Base-by-base conservation (phyloP, 2,888 invertebrate genomes). In the Drosophila prostipennis region DNA sequence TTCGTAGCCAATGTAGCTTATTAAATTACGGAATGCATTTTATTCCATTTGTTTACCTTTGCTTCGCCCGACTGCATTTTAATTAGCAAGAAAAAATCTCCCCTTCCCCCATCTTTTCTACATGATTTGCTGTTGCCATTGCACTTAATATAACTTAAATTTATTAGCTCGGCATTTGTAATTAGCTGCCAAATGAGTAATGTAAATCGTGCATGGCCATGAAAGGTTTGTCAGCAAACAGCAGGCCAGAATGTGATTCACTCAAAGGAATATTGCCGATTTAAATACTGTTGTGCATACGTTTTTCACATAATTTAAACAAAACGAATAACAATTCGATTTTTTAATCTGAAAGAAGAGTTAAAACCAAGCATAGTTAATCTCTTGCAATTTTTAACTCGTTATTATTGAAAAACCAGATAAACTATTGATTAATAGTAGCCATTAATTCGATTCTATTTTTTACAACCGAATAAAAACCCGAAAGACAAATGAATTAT, bases 41-140 rank as follows among this genome's bases (percentile, higher is more conserved):
- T 13, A 59, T 60, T 43, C 29, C 34, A 36, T 57, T 63, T 74
- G 29, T 51, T 51, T 57, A 19, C 40, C 34, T 74, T 61, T 71
- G 75, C 36, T 45, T 56, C 64, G 78, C 81, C 59, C 61, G 73
- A 48, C 49, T 79, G 80, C 80, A 76, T 77, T 82, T 79, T 82
- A 79, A 79, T 79, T 82, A 82, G 78, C 64, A 57, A 57, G 32
- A 16, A 16, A 54, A 57, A 57, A 53, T 37, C 10, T 57, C 29
- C 37, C 8, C 64, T n/a, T 2, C 29, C 43, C 54, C 7, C 14
- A n/a, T 10, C 56, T 19, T 19, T 19, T 19, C 19, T 19, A n/a
- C n/a, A n/a, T n/a, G n/a, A n/a, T n/a, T n/a, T n/a, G n/a, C n/a
- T n/a, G n/a, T n/a, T n/a, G n/a, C n/a, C n/a, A 32, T 29, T 68